These are phyloP conservation scores for Cochlearius cochlearius DNA, from an alignment of 2,113 vertebrate species.

Conservation along the genomic window DNA sequence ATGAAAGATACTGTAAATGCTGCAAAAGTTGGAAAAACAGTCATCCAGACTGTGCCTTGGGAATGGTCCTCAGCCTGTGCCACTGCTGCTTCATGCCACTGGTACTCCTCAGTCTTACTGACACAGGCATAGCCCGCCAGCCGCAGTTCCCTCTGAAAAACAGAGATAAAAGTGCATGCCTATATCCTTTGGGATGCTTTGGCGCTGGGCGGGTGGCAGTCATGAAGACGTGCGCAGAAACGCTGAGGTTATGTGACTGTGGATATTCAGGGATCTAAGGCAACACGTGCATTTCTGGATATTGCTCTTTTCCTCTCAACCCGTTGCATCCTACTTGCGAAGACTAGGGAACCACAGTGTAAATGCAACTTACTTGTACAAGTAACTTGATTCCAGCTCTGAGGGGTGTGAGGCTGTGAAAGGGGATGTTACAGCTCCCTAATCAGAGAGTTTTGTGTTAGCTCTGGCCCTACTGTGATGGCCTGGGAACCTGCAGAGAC, in stretches of 20 bases:
- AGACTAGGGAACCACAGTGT: background rate
- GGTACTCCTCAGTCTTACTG: background rate
- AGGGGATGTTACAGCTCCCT: background rate
- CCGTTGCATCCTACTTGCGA: background rate
- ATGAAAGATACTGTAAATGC: background rate
- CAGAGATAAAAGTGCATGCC: background rate
- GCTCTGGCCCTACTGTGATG: background rate
- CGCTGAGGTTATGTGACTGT: rapidly evolving
- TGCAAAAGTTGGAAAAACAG: background rate
- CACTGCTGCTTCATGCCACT: background rate
- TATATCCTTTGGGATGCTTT: background rate
- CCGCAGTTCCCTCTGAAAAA: background rate
- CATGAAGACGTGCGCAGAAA: background rate
- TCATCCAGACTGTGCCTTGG: rapidly evolving
- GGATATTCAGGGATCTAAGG: background rate
- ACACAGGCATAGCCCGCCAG: background rate
- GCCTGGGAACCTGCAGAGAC: background rate
- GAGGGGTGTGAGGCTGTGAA: background rate
- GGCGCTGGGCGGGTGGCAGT: background rate
- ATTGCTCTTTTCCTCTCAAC: background rate
- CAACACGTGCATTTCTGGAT: background rate
- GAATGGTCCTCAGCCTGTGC: background rate
- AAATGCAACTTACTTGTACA: background rate
- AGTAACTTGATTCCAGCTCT: background rate
- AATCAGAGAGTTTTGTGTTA: rapidly evolving